Evolutionary conservation across 2,113 vertebrate genomes (phyloP).

Genomic region (Arenaria interpres): DNA sequence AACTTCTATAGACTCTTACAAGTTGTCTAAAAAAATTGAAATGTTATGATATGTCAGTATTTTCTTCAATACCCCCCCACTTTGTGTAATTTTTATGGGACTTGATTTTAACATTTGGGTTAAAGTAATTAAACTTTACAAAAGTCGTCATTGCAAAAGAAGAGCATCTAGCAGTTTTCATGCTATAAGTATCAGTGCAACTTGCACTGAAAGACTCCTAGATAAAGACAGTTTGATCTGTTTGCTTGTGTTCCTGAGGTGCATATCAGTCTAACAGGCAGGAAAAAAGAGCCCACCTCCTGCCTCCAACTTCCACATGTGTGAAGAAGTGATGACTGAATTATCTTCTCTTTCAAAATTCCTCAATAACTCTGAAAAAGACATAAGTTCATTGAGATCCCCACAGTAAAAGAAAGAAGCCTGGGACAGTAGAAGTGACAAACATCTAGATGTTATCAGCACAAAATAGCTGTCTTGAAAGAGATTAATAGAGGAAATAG

Average conservation of each 20-base stretch:
- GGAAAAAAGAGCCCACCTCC: background rate
- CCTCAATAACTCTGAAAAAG: background rate
- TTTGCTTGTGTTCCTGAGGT: background rate
- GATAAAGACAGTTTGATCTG: background rate
- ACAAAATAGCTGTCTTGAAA: background rate
- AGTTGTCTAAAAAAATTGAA: background rate
- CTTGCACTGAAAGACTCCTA: background rate
- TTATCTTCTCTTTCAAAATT: background rate
- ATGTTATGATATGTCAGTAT: background rate
- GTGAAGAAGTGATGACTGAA: background rate
- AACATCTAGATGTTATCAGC: background rate
- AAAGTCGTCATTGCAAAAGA: background rate
- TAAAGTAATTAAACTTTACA: background rate
- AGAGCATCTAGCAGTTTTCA: background rate
- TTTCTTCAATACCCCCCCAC: background rate
- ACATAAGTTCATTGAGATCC: background rate
- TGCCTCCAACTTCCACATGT: accelerated
- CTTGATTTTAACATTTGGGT: background rate
- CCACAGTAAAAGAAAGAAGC: background rate
- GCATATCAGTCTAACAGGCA: background rate
- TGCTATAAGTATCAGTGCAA: background rate
- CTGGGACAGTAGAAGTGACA: background rate
- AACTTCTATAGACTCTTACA: background rate
- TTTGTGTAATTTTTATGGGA: background rate
- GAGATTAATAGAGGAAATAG: background rate